Base-by-base conservation (phyloP, 1,140 invertebrate species). In the Euborellia annulipes region DNA sequence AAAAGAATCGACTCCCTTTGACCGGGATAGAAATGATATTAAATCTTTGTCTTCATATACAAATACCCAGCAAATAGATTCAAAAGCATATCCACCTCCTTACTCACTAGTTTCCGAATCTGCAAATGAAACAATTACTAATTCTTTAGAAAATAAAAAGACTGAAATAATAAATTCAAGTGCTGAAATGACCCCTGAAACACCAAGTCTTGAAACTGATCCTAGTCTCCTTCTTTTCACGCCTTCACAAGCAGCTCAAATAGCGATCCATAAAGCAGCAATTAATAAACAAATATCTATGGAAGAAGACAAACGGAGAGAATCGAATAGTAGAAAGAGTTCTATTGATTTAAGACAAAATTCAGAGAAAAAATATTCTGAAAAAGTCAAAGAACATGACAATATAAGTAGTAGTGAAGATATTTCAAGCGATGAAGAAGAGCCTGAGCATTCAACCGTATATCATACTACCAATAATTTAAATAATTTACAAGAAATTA, bases 201-300 rank as follows among this genome's bases (percentile, higher is more conserved):
- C 23, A 6, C 23, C 23, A 6, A 43, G 42, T 17, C 23, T 11
- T 3, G 54, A 58, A 17, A 54, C 55, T 30, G 63, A 65, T 47
- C 62, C 63, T 1, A 63, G 60, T 41, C 46, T 54, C 23, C 39
- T 52, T 9, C 44, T 65, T 2, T 66, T 65, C 44, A 64, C 62
- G 18, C 57, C 57, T 7, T 54, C 55, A 30, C 59, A 65, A 53
- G 54, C 56, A 2, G 59, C 66, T 3, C 64, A 67, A 53, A 61
- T 66, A 43, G 64, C 63, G 14, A 57, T 67, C 11, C 58, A 66
- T 48, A 59, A 67, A 52, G 62, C 65, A 14, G 60, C 62, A 1
- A 63, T 67, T 30, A 62, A 64, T 34, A 67, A 66, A 50, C 61
- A 66, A 51, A 54, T 67, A 45, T 58, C 56, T 27, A 45, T 55